Evolutionary conservation across 2,888 invertebrate genomes (phyloP).

Genomic region (Hemaris fuciformis): DNA sequence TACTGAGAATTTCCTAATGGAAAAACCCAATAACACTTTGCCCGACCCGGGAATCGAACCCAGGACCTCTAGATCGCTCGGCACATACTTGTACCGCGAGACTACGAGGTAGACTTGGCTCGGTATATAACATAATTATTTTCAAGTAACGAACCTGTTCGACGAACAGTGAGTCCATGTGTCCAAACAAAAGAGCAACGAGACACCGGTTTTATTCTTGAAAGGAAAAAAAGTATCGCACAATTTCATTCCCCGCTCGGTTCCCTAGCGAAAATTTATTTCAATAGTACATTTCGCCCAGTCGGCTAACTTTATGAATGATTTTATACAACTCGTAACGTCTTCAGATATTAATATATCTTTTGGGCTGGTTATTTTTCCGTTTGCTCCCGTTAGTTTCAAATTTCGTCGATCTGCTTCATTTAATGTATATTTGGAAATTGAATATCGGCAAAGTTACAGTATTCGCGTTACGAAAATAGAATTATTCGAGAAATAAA

Average conservation of each 20-base stretch:
- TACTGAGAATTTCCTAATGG: too few species aligned
- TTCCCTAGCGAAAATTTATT: constrained; percentile 61
- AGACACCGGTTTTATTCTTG: constrained; percentile 58
- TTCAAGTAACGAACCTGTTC: neutral
- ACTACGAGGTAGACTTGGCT: too few species aligned
- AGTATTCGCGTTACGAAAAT: too few species aligned
- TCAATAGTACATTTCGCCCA: constrained; percentile 44
- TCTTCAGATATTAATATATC: constrained; percentile 6
- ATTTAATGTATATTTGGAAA: neutral
- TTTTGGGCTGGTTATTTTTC: neutral
- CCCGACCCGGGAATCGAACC: too few species aligned
- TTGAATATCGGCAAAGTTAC: neutral
- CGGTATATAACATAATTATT: too few species aligned
- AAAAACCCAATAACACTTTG: too few species aligned
- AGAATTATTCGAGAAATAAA: too few species aligned
- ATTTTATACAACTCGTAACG: constrained; percentile 5
- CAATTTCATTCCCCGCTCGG: constrained; percentile 56
- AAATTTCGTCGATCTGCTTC: neutral
- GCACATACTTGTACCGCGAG: too few species aligned
- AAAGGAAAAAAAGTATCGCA: constrained; percentile 47
- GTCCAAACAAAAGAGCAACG: constrained; percentile 54
- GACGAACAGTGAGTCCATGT: constrained; percentile 27
- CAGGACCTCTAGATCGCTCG: too few species aligned
- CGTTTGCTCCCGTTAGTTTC: neutral
- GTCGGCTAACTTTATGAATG: constrained; percentile 30